Evolutionary conservation across 1,140 invertebrate species (phyloP).

Genomic region (Drosophila nannoptera): DNA sequence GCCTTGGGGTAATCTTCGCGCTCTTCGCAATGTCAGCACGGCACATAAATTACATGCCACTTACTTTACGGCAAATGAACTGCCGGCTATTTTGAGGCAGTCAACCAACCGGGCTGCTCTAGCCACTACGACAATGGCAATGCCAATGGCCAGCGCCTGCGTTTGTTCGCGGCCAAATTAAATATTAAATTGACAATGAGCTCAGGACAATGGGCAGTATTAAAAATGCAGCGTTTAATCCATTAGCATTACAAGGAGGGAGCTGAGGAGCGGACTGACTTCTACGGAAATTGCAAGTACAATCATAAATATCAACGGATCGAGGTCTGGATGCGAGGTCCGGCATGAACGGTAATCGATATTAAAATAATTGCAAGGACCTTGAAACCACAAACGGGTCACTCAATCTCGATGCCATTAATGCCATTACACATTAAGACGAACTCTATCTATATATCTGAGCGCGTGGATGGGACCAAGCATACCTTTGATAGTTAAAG

Average conservation of each 20-base stretch:
- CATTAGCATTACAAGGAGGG: constrained; percentile 45
- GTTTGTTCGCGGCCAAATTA: constrained; percentile 32
- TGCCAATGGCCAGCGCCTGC: neutral
- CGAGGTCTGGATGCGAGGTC: neutral
- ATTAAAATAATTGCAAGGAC: constrained; percentile 66
- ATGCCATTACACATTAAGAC: no score
- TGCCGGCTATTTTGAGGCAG: constrained; percentile 51
- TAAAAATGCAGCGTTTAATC: constrained; percentile 65
- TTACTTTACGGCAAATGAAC: constrained; percentile 60
- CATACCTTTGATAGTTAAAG: no score
- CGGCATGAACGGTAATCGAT: constrained; percentile 58
- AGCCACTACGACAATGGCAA: constrained; percentile 12
- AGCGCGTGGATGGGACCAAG: no score
- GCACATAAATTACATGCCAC: constrained; percentile 71
- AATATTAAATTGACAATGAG: constrained; percentile 53
- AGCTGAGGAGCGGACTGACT: neutral
- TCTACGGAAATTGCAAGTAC: constrained; percentile 5
- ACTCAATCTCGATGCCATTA: neutral
- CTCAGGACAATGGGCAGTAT: constrained; percentile 16
- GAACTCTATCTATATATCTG: no score
- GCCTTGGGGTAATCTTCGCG: constrained; percentile 60
- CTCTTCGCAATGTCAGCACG: constrained; percentile 48
- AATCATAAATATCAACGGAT: constrained; percentile 28
- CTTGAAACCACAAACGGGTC: constrained; percentile 41
- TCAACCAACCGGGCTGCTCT: neutral